Base-by-base conservation (phyloP, 2,888 invertebrate genomes). In the Diaprepes abbreviatus region DNA sequence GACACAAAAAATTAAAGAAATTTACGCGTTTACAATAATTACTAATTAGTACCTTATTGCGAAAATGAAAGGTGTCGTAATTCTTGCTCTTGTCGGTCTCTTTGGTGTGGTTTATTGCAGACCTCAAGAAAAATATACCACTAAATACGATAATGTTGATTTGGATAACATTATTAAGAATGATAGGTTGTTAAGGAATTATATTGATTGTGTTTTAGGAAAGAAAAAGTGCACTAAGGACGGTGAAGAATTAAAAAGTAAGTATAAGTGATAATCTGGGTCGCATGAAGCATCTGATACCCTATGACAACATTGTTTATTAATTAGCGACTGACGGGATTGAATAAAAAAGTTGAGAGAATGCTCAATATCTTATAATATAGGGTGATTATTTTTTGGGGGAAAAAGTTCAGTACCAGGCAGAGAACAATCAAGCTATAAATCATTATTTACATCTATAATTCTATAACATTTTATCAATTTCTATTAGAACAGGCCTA, bases 181-280 rank as follows among this genome's bases (percentile, higher is more conserved):
- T 81, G 88, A 89, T 31, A 86, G 92, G 21, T 83, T 93, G 9
- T 81, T 92, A 1, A 83, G 85, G 28, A 89, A 88, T 45, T 92
- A 93, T 77, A 83, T 89, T 45, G 87, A 90, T 69, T 93, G 93
- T 76, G 76, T 92, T 36, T 80, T 92, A 75, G 88, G 87, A 0
- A 85, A 83, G 66, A 89, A 89, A 10, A 88, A 86, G 48, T 93
- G 92, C 80, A 91, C 89, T 1, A 85, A 91, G 9, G 92, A 92
- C 77, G 92, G 88, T 68, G 87, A 88, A 75, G 89, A 90, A 82
- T 83, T 93, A 1, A 92, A 90, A 85, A 86, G 93, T 92, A 81
- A 87, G 88, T 85, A 24, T 4, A 24, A 24, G n/a, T n/a, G n/a
- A n/a, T n/a, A n/a, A n/a, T n/a, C n/a, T n/a, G n/a, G n/a, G n/a